These are phyloP conservation scores for Thaumatotibia leucotreta DNA, from an alignment of 1,140 invertebrate genomes.

Conservation along the genomic window DNA sequence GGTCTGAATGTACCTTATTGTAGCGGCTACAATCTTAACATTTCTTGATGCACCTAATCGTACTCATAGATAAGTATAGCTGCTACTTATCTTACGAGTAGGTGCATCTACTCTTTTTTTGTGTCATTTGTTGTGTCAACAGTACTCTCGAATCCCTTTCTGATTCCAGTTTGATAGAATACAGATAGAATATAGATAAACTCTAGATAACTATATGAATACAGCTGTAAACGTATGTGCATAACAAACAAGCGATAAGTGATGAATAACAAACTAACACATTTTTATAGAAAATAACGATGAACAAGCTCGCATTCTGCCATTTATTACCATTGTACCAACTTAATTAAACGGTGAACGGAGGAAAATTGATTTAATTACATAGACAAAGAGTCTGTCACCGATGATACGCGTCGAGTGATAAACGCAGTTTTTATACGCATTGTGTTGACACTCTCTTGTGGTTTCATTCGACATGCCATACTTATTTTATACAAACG, in stretches of 20 bases:
- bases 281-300: not conserved
- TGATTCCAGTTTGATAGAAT: too few relatives aligned
- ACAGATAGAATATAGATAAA: too few relatives aligned
- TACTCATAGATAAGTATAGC: too few relatives aligned
- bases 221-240: not conserved
- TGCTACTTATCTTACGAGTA: too few relatives aligned
- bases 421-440: not conserved
- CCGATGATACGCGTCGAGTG: not conserved
- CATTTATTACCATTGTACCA: not conserved
- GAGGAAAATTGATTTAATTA: not conserved
- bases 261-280: not conserved
- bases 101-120: too few relatives aligned
- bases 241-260: not conserved
- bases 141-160: too few relatives aligned
- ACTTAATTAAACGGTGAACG: not conserved
- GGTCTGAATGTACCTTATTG: too few relatives aligned
- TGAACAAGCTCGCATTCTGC: not conserved
- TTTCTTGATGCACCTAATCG: too few relatives aligned
- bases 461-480: not conserved
- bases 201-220: too few relatives aligned
- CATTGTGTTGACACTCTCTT: constrained; percentile 3
- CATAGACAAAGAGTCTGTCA: not conserved
- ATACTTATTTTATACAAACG: not conserved
- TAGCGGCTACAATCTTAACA: too few relatives aligned
- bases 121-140: too few relatives aligned